Evolutionary conservation across 2,888 invertebrate species (phyloP).

Genomic region (Cataglyphis cursor): DNA sequence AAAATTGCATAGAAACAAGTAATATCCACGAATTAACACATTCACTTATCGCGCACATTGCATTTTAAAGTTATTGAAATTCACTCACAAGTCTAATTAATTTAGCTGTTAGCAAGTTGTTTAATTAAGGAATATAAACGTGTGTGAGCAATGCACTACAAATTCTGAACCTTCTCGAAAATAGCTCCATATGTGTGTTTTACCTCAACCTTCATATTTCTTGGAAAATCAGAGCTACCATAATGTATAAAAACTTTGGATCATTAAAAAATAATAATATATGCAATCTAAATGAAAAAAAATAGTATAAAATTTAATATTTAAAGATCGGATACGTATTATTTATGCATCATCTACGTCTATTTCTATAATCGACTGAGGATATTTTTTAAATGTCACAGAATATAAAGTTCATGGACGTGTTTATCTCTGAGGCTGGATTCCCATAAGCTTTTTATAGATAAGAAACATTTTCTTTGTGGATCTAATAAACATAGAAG

Average conservation of each 20-base stretch:
- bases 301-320: slow-evolving; percentile 18
- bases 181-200: background rate
- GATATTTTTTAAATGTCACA: slow-evolving; percentile 49
- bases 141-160: background rate
- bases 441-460: slow-evolving; percentile 35
- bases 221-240: background rate
- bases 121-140: slow-evolving; percentile 32
- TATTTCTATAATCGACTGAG: background rate
- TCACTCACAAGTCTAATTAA: slow-evolving; percentile 1
- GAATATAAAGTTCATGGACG: slow-evolving; percentile 43
- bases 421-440: slow-evolving; percentile 21
- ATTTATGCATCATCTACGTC: slow-evolving; percentile 29
- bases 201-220: background rate
- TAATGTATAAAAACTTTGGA: background rate
- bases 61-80: slow-evolving; percentile 23
- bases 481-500: slow-evolving; percentile 47
- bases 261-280: background rate
- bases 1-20: background rate
- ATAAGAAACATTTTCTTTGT: slow-evolving; percentile 31
- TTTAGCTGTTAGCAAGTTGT: slow-evolving; percentile 25
- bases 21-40: background rate
- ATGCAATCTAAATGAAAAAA: background rate
- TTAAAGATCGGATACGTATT: slow-evolving; percentile 40
- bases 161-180: background rate
- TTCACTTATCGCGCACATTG: background rate